Base-by-base conservation (phyloP, 2,888 invertebrate species). In the Eupithecia exiguata region DNA sequence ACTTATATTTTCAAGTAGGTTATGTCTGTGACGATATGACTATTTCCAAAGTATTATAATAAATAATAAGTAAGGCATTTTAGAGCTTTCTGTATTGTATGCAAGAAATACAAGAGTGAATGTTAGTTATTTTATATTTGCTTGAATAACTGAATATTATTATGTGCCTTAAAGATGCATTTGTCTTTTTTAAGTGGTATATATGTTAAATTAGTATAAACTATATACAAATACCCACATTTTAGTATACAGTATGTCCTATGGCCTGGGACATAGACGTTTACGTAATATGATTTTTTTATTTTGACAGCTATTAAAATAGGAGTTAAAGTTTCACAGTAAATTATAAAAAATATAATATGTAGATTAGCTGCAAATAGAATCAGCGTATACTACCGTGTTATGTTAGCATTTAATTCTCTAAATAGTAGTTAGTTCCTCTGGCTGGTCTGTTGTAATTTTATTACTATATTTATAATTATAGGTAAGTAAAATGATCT, bases 1-100 rank as follows among this genome's bases (percentile, higher is more conserved):
- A 72, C n/a, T 25, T 80, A 74, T 49, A 30, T 35, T 35, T 80
- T 77, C 36, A 70, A 69, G 53, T 21, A 61, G n/a, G 38, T 35
- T 7, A 35, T 12, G 7, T 61, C 6, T 30, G 61, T 30, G 30
- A 12, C 58, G 18, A 30, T 61, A 18, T 62, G 58, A 25, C 25
- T 62, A 35, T 62, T 35, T 62, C 62, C 62, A 58, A 58, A 58
- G 58, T 58, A 58, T 53, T 58, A 25, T 58, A 25, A 58, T 58
- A 58, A 14, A 14, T 58, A 12, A 21, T n/a, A 12, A 10, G 53
- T 58, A 25, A 53, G 21, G 21, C 21, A 58, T 58, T 58, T 25
- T 1, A 25, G 14, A 58, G 21, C 58, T 58, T 58, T 58, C 12
- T 58, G 53, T 18, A 49, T n/a, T 53, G 49, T 25, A 53, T 21